Base-by-base conservation (phyloP, 2,888 invertebrate species). In the Nomada ferruginata region DNA sequence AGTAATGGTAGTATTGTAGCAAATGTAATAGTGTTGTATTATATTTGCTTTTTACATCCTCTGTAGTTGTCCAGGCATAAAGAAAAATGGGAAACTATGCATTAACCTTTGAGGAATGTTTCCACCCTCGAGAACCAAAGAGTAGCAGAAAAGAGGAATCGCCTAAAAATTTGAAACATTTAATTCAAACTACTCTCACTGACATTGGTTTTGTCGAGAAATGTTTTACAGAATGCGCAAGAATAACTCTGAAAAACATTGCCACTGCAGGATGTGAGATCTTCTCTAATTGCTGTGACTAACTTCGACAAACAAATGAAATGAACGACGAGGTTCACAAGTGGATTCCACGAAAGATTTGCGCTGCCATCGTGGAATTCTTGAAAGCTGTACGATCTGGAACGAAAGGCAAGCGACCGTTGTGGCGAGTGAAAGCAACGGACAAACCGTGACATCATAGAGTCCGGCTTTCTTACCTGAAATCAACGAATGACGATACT, bases 401-500 rank as follows among this genome's bases (percentile, higher is more conserved):
- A 71, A 76, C 65, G 73, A 63, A 52, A 23, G 75, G 15, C 65
- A 60, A 26, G 47, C 47, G 50, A 59, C n/a, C 64, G 71, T 47
- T 64, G 69, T 68, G 64, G 72, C 75, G 82, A 90, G 91, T 90
- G 91, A 91, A 91, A 91, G 91, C 87, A 87, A 73, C 66, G 76
- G 71, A 65, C 72, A 85, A 69, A 80, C 70, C 77, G 68, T 90
- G 91, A 91, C 91, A 87, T 91, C 91, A 91, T 77, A 80, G 85
- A 81, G 83, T 89, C 88, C 89, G 87, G 85, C 89, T 91, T 91
- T 91, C 90, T 83, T 91, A 82, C 18, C 29, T 75, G 84, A 86
- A 90, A 89, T 83, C 83, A 76, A 86, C 72, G 79, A 79, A 63
- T 86, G 86, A 87, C 87, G 75, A 75, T 60, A 18, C 36, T 2